A percentile compares a stretch with the other conserved stretches of the same genome.
These are phyloP conservation scores for Harpagoxenus sublaevis DNA, from an alignment of 2,888 invertebrate genomes.

Conservation along the genomic window DNA sequence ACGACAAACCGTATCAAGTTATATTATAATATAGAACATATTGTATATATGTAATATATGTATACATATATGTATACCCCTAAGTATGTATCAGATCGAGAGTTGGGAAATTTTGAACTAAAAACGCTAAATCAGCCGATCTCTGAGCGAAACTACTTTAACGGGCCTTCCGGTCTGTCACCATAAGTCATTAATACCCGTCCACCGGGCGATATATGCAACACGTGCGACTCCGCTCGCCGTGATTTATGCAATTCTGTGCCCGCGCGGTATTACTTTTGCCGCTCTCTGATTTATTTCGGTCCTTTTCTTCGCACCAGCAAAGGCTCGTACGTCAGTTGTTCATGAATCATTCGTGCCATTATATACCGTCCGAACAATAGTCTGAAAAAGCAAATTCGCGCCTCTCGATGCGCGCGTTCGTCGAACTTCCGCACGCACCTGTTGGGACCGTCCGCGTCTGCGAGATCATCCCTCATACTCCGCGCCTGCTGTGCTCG, in stretches of 20 bases:
- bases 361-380: constrained; percentile 39
- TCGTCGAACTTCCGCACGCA: constrained; percentile 4
- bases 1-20: background rate
- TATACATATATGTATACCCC: background rate
- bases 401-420: background rate
- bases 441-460: constrained; percentile 5
- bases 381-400: constrained; percentile 29
- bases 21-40: background rate
- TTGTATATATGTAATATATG: background rate
- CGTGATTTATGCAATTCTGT: constrained; percentile 58
- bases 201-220: constrained; percentile 43
- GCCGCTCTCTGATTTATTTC: constrained; percentile 59
- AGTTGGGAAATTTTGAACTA: constrained; percentile 1
- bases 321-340: constrained; percentile 28
- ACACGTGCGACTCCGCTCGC: constrained; percentile 53
- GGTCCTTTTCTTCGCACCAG: constrained; percentile 47
- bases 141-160: constrained; percentile 41
- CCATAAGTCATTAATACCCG: constrained; percentile 57
- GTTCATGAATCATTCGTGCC: constrained; percentile 48
- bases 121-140: constrained; percentile 38
- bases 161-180: constrained; percentile 46
- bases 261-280: constrained; percentile 60
- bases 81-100: background rate
- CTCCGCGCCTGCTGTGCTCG: background rate
- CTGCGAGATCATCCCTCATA: background rate